Base-by-base conservation (phyloP, 2,888 invertebrate species). In the Conops quadrifasciatus region DNA sequence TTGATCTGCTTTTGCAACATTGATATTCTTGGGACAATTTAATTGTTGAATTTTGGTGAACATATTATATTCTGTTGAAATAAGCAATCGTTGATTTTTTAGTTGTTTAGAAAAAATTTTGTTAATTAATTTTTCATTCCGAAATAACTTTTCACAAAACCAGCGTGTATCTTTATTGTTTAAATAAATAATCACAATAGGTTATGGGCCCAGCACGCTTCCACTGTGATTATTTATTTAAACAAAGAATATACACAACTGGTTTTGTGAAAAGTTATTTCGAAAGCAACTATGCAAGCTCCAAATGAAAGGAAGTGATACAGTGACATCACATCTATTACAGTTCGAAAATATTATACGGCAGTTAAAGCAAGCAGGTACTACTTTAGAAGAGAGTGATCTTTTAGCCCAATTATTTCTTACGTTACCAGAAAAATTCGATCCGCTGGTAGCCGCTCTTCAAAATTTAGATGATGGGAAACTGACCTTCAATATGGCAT, bases 221-320 rank as follows among this genome's bases (percentile, higher is more conserved):
- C n/a, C n/a, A n/a, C n/a, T n/a, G n/a, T n/a, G n/a, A n/a, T n/a
- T n/a, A n/a, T n/a, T n/a, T n/a, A n/a, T n/a, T 9, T 7, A 36
- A 36, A 36, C 36, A 36, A 36, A 7, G 36, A 36, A 36, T 4
- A 4, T 36, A 7, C 36, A 36, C 36, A 36, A 36, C 36, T 36
- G 36, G 5, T 7, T 36, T 36, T 36, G 9, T 36, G 36, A 9
- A 9, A 36, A 36, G 36, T 36, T 74, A 49, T 19, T 60, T 3
- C 64, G 74, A 11, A 74, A 71, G 26, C 71, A 73, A 15, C 24
- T 70, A 19, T 63, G 60, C 47, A 62, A 68, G 28, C 28, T 74
- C 16, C 66, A 62, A 26, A 60, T 74, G 51, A 71, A 70, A 2
- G 62, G 66, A 49, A 62, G 63, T 9, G 60, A 65, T 15, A n/a